Conservation (phyloP, 1,140 invertebrate species). For the Drosophila novamexicana region DNA sequence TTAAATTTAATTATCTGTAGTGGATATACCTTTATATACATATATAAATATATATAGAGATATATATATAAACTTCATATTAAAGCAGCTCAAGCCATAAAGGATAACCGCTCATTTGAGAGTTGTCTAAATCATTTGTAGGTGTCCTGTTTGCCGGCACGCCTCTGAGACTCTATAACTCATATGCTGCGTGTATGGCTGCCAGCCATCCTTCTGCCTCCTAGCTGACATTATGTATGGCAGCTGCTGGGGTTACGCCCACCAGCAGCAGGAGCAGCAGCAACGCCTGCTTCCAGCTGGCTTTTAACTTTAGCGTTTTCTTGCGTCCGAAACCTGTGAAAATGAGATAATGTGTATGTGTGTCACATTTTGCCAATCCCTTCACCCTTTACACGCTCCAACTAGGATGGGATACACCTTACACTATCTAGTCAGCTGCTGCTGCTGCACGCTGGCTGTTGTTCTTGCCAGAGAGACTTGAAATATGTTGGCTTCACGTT, state of each 20-base stretch:
- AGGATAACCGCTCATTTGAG: constrained; percentile 31
- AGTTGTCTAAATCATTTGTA: constrained; percentile 61
- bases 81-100: constrained; percentile 12
- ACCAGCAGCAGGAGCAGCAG: constrained; percentile 4
- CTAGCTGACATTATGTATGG: constrained; percentile 57
- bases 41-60: not conserved
- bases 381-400: not conserved
- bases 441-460: constrained; percentile 43
- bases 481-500: constrained; percentile 82
- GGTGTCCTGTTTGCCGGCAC: constrained; percentile 38
- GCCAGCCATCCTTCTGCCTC: constrained; percentile 23
- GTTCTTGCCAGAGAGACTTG: constrained; percentile 73
- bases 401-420: not conserved
- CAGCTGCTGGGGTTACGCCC: constrained; percentile 43
- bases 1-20: constrained; percentile 73
- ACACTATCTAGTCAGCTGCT: constrained; percentile 6
- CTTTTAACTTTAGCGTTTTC: constrained; percentile 78
- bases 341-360: constrained; percentile 83
- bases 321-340: constrained; percentile 73
- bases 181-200: constrained; percentile 23
- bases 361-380: constrained; percentile 67
- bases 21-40: constrained; percentile 16
- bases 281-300: constrained; percentile 41
- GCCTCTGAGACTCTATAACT: constrained; percentile 30
- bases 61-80: not conserved